Percentiles rank a stretch among this genome's conserved stretches.
These are phyloP conservation scores for Jaculus jaculus DNA, from an alignment of 2,113 vertebrate genomes.

Conservation along the genomic window DNA sequence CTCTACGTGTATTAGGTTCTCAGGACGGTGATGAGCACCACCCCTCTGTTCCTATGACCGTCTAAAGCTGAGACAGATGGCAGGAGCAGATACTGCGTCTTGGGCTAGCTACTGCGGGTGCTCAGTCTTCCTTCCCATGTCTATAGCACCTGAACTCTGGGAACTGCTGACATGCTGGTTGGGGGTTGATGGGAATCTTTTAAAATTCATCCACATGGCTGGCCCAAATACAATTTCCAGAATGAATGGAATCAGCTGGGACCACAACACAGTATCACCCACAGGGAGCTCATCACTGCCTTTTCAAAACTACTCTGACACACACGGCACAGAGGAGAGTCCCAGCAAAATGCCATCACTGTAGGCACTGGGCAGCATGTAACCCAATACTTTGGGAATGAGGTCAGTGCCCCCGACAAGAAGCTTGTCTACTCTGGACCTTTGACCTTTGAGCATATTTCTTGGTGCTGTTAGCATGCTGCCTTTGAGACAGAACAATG, in stretches of 20 bases:
- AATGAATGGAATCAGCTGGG: conserved; percentile 28
- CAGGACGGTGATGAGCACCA: neutral
- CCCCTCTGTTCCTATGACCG: neutral
- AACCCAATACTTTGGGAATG: neutral
- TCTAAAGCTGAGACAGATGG: neutral
- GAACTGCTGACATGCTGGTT: neutral
- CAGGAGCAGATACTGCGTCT: neutral
- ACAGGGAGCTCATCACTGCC: neutral
- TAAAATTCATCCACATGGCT: neutral
- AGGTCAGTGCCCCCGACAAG: neutral
- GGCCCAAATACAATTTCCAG: neutral
- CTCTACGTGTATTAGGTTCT: neutral
- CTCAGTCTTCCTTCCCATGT: neutral
- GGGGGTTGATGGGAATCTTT: conserved; percentile 12
- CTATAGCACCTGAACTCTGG: neutral
- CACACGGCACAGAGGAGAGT: neutral
- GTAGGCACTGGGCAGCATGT: neutral
- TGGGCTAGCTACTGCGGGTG: neutral
- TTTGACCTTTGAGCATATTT: neutral
- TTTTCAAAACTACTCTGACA: neutral
- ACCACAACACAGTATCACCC: neutral
- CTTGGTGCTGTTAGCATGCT: neutral
- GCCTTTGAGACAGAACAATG: neutral
- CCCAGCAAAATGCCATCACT: neutral
- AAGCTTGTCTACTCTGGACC: neutral